Base-by-base conservation (phyloP, 1,140 invertebrate genomes). In the Drosophila repleta region DNA sequence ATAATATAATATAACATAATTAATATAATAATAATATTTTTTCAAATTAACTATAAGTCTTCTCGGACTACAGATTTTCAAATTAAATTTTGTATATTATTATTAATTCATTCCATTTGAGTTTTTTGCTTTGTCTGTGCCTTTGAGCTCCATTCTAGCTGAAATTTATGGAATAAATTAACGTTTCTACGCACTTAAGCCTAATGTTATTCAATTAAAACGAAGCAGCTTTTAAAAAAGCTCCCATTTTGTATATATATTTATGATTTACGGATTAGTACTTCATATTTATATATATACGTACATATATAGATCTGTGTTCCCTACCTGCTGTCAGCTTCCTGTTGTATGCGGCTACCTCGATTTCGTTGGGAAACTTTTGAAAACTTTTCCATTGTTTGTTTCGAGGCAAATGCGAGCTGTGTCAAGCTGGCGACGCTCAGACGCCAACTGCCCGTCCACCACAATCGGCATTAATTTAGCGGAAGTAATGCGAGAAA, bases 401-500 rank as follows among this genome's bases (percentile, higher is more conserved):
- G 45, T 66, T 39, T 5, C 18, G 37, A 20, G 66, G 41, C 39
- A 37, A 29, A 48, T 46, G 35, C 35, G 58, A 53, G 41, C 45
- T 62, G 51, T 55, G 68, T 61, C 81, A 80, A 66, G 43, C 68
- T 76, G 75, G 79, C 82, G 77, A 70, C 77, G 62, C 32, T 58
- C 52, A 35, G 74, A 64, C 77, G 83, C 66, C 80, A 63, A 64
- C 72, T 58, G 49, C 21, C 75, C 72, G 68, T 75, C 64, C 79
- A 71, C 85, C 82, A 76, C 87, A 90, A 89, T 90, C 88, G 73
- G 77, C 78, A 90, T 90, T 90, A 90, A 90, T 90, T 90, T 90
- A 90, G 82, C 82, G 88, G 79, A 90, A 90, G 76, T 90, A 90
- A 90, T 82, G 87, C 87, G 88, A 90, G 74, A 90, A 90, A 87